phyloP scores from a whole-genome alignment of 2,113 vertebrate genomes.

The Tupaia chinensis region DNA sequence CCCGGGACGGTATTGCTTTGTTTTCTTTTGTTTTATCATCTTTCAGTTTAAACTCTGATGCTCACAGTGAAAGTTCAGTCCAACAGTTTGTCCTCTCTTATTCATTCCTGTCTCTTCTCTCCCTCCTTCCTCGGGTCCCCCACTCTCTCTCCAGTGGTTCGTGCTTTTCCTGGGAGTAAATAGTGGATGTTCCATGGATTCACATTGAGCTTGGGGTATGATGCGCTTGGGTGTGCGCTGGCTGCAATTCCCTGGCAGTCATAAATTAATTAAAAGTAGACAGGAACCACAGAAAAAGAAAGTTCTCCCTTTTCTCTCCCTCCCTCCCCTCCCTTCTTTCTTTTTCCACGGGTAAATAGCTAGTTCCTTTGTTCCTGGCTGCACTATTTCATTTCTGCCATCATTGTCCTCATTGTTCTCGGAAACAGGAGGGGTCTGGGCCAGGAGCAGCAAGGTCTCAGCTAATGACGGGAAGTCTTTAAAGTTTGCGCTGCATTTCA shows the following conservation, averaged over 20 bases:
- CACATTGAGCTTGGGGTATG: slow-evolving; percentile 59
- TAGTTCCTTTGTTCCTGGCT: slow-evolving; percentile 90
- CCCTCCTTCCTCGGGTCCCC: slow-evolving; percentile 44
- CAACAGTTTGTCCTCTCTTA: slow-evolving; percentile 58
- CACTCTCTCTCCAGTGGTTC: slow-evolving; percentile 49
- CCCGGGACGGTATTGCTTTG: background rate
- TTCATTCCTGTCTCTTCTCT: background rate
- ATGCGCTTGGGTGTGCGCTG: slow-evolving; percentile 77
- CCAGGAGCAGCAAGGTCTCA: slow-evolving; percentile 95
- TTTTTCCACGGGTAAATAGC: slow-evolving; percentile 91
- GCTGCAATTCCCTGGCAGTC: slow-evolving; percentile 84
- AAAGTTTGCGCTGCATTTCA: slow-evolving; percentile 98
- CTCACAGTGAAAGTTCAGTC: background rate
- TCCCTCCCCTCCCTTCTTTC: slow-evolving; percentile 76
- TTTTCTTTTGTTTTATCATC: background rate
- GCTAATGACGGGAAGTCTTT: slow-evolving; percentile 99
- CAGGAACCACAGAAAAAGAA: slow-evolving; percentile 84
- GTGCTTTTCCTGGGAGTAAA: slow-evolving; percentile 78
- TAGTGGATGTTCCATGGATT: slow-evolving; percentile 77
- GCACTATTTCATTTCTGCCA: slow-evolving; percentile 91
- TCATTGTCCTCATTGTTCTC: slow-evolving; percentile 94
- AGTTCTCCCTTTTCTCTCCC: slow-evolving; percentile 72
- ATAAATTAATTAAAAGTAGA: slow-evolving; percentile 93
- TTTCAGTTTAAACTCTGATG: background rate
- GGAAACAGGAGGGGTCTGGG: slow-evolving; percentile 93